Evolutionary conservation across 30 jellyfish, hydroid and myxozoan genomes (phyloP).

Genomic region (Cassiopea xamachana): DNA sequence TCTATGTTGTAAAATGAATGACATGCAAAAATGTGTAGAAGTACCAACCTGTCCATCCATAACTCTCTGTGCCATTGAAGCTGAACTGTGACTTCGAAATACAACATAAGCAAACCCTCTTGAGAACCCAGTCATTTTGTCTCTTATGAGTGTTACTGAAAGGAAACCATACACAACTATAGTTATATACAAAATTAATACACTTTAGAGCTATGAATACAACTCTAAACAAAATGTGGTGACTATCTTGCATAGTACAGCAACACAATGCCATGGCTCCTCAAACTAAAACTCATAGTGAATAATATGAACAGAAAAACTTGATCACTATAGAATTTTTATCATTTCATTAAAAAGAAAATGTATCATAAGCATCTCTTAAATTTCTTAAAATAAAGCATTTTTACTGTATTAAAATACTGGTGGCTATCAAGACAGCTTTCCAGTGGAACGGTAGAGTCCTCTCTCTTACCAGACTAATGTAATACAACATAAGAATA

Average conservation of each 20-base stretch:
- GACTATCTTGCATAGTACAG: no score
- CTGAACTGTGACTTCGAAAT: conserved; percentile 23
- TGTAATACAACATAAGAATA: not conserved
- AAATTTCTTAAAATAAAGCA: no score
- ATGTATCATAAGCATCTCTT: no score
- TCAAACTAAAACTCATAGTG: no score
- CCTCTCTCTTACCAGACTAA: not conserved
- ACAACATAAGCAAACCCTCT: conserved; percentile 74
- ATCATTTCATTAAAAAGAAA: no score
- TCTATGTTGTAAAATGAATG: no score
- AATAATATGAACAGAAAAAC: no score
- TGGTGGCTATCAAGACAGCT: not conserved
- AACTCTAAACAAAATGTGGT: not conserved
- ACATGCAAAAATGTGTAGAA: no score
- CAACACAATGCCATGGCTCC: no score
- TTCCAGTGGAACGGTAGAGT: not conserved
- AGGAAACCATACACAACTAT: not conserved
- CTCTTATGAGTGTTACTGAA: conserved; percentile 55
- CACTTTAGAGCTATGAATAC: no score
- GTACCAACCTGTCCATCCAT: conserved; percentile 61
- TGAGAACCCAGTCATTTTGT: conserved; percentile 49
- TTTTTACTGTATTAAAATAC: not conserved
- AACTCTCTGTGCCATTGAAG: conserved; percentile 58
- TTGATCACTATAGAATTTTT: no score
- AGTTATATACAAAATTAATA: no score